Base-by-base conservation (phyloP, 2,888 invertebrate genomes). In the Melieria omissa region DNA sequence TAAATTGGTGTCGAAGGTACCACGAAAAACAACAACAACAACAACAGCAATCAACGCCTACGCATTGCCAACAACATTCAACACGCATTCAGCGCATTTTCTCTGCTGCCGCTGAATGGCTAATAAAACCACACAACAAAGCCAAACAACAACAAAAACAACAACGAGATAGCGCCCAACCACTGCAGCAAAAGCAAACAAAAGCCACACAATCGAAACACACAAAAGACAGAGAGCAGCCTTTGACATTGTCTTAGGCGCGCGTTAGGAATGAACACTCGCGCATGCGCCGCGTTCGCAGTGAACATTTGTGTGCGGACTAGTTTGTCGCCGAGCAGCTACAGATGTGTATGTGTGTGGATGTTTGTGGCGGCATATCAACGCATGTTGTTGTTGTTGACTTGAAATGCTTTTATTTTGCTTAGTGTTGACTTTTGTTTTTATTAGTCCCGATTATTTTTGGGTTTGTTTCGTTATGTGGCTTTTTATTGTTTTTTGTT, bases 201-300 rank as follows among this genome's bases (percentile, higher is more conserved):
- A 5, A 57, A 29, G 41, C 41, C 41, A 42, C 42, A 61, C 42
- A 61, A 6, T 8, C 12, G 14, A 9, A 52, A 52, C n/a, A 61
- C 41, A 42, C 41, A 42, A 29, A 8, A 12, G 5, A 29, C 14
- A 42, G 42, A 42, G 42, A 47, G 47, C 6, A 52, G 7, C 65
- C 55, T 57, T 65, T 65, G 45, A 65, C 55, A 65, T 65, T 65
- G 57, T 65, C 57, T 65, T 57, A 65, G 57, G 46, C 14, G 65
- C 45, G 45, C 57, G 55, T 29, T 52, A n/a, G 12, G 52, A 52
- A 9, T 14, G 46, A 65, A 41, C 41, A 54, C 42, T 5, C 49
- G 47, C 61, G 29, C 29, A 1, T 2, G 29, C 29, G 29, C 29
- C 2, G 29, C 29, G 29, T 29, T 3, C 29, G 29, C 29, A 29